Evolutionary conservation across 2,888 invertebrate species (phyloP).

Genomic region (Romanomermis culicivorax): DNA sequence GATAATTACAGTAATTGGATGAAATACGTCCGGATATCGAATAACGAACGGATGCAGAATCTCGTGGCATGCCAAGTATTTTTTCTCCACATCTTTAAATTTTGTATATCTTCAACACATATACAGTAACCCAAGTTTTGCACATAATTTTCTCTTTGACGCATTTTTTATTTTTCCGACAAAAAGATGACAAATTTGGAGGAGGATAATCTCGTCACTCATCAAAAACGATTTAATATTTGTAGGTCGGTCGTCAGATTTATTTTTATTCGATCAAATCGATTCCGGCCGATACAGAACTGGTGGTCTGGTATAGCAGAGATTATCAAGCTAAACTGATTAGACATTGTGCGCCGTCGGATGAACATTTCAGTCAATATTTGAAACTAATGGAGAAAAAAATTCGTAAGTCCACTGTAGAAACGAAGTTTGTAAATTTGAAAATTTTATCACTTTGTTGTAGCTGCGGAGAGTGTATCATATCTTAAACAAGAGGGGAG

Average conservation of each 20-base stretch:
- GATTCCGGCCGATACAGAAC: constrained; percentile 81
- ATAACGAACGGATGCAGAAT: constrained; percentile 75
- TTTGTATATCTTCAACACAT: no score
- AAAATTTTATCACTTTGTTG: no score
- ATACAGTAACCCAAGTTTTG: no score
- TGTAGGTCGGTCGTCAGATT: constrained; percentile 53
- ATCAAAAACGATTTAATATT: no score
- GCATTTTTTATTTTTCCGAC: no score
- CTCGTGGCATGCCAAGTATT: constrained; percentile 83
- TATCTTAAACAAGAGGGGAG: no score
- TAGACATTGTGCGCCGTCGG: constrained; percentile 45
- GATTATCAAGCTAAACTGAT: constrained; percentile 86
- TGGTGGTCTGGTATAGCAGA: constrained; percentile 91
- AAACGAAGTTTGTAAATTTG: no score
- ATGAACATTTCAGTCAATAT: constrained; percentile 38
- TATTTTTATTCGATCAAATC: constrained; percentile 89
- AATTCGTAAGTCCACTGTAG: constrained; percentile 12
- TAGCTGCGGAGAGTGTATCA: no score
- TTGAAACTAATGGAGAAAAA: constrained; percentile 9
- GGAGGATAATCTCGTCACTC: no score
- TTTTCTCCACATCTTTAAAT: no score
- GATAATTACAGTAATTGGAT: constrained; percentile 91
- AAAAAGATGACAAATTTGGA: background rate
- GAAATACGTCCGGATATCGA: constrained; percentile 88
- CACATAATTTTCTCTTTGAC: no score